Base-by-base conservation (phyloP, 2,888 invertebrate species). In the Lithophane leautieri region DNA sequence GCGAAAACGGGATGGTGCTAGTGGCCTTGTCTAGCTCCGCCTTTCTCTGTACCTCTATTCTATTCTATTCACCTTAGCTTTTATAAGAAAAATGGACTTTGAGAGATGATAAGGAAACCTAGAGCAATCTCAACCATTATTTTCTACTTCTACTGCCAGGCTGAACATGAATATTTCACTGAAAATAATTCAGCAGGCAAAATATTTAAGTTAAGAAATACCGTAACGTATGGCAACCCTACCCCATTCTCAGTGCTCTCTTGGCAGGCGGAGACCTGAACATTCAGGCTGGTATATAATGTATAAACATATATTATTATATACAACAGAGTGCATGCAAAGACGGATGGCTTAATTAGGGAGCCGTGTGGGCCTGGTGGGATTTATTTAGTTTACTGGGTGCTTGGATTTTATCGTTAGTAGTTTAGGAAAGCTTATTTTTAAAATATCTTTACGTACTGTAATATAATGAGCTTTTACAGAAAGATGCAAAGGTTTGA, bases 311-410 rank as follows among this genome's bases (percentile, higher is more conserved):
- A 50, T 67, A 28, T 0, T 70, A 62, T 73, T 62, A 58, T 52
- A 50, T 70, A 56, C n/a, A 67, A 56, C 60, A 34, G 42, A 61
- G 70, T 73, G 79, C 79, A 82, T 66, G 79, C 70, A 42, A 83
- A 83, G 79, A 82, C 47, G 83, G 79, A 82, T 83, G 73, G 52
- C 70, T 68, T 82, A 79, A 82, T 82, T 83, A 74, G 25, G 70
- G 50, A 70, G 44, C 42, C n/a, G 34, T 9, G 22, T 61, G 56
- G 22, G 28, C 12, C 40, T 6, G 2, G 44, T 25, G 14, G 25
- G 25, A 16, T 44, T 54, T 68, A 61, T 52, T 73, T 54, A 34
- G 60, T 34, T 40, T 40, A 58, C 1, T 22, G 3, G 25, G 16
- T 52, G n/a, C 3, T 67, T 44, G 22, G 7, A 12, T 68, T 56